phyloP scores from a whole-genome alignment of 2,888 invertebrate species.

The Corythucha ciliata region DNA sequence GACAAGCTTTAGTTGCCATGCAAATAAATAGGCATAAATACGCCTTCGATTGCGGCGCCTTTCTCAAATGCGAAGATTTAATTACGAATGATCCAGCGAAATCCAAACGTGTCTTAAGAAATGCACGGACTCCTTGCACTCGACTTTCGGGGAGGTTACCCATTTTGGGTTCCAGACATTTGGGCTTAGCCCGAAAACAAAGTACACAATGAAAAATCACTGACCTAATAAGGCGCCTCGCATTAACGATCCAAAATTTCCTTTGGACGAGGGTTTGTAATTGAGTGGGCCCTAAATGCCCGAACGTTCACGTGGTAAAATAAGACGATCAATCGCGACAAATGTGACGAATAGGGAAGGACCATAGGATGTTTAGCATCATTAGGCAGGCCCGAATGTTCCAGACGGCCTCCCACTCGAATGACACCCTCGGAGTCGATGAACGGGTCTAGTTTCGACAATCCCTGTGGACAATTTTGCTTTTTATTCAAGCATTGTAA shows the following conservation, averaged over 20 bases:
- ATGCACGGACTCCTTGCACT: conserved; percentile 15
- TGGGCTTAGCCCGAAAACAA: conserved; percentile 18
- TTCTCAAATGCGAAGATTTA: conserved; percentile 28
- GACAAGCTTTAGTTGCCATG: conserved; percentile 36
- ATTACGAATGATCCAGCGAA: conserved; percentile 35
- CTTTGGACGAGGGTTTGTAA: conserved; percentile 11
- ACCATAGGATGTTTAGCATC: conserved; percentile 16
- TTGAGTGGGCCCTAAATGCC: too few relatives aligned
- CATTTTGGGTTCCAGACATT: conserved; percentile 21
- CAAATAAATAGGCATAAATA: conserved; percentile 38
- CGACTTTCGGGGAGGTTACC: conserved; percentile 22
- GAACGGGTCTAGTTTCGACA: conserved; percentile 14
- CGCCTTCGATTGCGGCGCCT: conserved; percentile 28
- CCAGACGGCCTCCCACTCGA: conserved; percentile 22
- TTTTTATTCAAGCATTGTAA: too few relatives aligned
- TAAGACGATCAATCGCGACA: conserved; percentile 19
- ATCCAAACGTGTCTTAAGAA: conserved; percentile 37
- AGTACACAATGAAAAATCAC: conserved; percentile 14
- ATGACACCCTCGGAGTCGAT: conserved; percentile 12
- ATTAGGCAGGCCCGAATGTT: conserved; percentile 8
- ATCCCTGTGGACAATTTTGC: too few relatives aligned
- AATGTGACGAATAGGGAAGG: conserved; percentile 11
- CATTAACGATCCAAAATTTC: conserved; percentile 17
- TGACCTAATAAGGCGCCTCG: conserved; percentile 5
- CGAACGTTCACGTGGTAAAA: conserved; percentile 19